These are phyloP conservation scores for Fulmarus glacialis DNA, from an alignment of 2,113 vertebrate species.

Conservation along the genomic window DNA sequence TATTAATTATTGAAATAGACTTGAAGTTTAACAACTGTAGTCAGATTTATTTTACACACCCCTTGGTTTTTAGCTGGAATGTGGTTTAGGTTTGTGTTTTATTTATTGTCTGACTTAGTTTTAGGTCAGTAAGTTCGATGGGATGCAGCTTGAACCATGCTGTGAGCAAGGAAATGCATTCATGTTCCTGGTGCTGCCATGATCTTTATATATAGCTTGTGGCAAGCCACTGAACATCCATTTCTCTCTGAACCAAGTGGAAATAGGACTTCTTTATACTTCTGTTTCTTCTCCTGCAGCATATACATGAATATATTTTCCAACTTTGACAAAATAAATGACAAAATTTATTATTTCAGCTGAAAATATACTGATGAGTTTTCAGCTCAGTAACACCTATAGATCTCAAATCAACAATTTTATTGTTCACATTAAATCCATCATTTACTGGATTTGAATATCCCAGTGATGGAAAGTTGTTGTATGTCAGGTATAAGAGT, in stretches of 20 bases:
- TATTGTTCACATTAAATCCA: background rate
- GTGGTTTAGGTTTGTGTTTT: background rate
- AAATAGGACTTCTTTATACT: background rate
- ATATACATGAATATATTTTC: background rate
- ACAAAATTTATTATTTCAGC: background rate
- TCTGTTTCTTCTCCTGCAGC: background rate
- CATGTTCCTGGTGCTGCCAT: background rate
- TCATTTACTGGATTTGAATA: background rate
- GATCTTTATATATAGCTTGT: background rate
- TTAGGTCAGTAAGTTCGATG: background rate
- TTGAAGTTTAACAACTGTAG: background rate
- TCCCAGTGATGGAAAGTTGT: background rate
- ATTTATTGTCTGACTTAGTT: background rate
- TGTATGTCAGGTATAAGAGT: background rate
- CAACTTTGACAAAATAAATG: background rate
- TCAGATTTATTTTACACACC: background rate
- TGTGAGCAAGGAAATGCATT: background rate
- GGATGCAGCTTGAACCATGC: background rate
- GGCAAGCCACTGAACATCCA: background rate
- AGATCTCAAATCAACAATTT: background rate
- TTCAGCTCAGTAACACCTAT: background rate
- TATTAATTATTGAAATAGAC: slow-evolving; percentile 31
- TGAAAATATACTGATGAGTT: background rate
- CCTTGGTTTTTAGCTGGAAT: background rate
- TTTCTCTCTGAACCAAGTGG: background rate